phyloP scores from a whole-genome alignment of 2,113 vertebrate genomes.

The Phylloscopus trochiloides region DNA sequence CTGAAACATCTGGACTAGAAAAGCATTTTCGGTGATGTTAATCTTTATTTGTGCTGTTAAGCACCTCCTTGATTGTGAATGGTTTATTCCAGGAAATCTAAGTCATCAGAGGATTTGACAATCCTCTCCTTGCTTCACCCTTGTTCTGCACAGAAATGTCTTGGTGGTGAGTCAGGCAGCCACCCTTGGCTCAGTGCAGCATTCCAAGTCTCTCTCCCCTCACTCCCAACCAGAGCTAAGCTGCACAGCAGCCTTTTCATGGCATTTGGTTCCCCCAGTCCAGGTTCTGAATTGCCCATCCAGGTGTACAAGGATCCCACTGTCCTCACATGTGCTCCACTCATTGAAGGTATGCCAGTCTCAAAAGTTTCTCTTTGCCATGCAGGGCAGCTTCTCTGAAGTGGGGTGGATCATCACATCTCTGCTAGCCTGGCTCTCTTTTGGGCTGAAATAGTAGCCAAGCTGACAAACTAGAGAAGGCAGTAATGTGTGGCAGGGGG shows the following conservation, averaged over 20 bases:
- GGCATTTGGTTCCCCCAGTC: background rate
- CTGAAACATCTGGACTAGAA: background rate
- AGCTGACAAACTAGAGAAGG: background rate
- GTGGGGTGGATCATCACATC: too few species aligned
- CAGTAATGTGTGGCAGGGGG: background rate
- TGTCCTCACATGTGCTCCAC: background rate
- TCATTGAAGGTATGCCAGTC: background rate
- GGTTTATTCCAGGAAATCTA: background rate
- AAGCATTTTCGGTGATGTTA: background rate
- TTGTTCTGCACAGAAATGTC: background rate
- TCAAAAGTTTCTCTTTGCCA: background rate
- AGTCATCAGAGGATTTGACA: background rate
- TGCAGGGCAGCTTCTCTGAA: background rate
- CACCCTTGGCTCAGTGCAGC: background rate
- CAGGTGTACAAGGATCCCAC: background rate
- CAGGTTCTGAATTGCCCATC: background rate
- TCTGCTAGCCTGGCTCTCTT: background rate
- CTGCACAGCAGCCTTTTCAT: background rate
- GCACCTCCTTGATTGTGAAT: background rate
- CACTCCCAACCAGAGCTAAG: fast-evolving
- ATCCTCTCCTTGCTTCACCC: background rate
- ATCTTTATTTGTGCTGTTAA: background rate
- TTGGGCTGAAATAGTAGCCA: background rate
- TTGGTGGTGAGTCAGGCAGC: background rate
- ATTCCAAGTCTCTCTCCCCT: background rate